A percentile compares a stretch with the other conserved stretches of the same genome.
phyloP scores from a whole-genome alignment of 2,797 vertebrate species.

The Xerus rutilus region DNA sequence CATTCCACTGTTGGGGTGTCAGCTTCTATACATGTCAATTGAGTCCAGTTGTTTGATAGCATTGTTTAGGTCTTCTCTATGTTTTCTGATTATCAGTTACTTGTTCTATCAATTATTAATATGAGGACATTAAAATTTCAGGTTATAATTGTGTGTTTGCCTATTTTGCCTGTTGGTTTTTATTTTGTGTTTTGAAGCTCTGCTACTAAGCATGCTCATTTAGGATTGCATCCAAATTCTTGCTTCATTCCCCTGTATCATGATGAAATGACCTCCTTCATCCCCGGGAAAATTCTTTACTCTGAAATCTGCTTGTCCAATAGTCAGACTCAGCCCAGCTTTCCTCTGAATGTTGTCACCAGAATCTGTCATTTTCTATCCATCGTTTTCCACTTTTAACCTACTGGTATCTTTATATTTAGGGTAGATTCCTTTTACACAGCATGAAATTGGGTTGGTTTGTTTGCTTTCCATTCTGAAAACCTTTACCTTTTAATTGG shows the following conservation, averaged over 20 bases:
- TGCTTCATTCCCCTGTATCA: no score
- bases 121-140: not conserved
- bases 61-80: not conserved
- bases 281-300: not conserved
- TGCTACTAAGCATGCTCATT: not conserved
- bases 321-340: not conserved
- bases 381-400: not conserved
- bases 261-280: not conserved
- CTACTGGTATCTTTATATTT: not conserved
- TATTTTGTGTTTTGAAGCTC: not conserved
- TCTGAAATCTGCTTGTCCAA: not conserved
- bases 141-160: not conserved
- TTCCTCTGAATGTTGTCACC: not conserved
- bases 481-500: not conserved
- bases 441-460: not conserved
- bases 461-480: not conserved
- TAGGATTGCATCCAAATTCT: not conserved
- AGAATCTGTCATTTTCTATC: not conserved
- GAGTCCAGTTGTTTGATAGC: not conserved
- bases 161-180: no score
- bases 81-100: not conserved
- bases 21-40: not conserved
- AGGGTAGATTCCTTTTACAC: not conserved
- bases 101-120: not conserved
- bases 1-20: not conserved